These are phyloP conservation scores for Oryzias woworae DNA, from an alignment of 2,113 vertebrate genomes.

Conservation along the genomic window DNA sequence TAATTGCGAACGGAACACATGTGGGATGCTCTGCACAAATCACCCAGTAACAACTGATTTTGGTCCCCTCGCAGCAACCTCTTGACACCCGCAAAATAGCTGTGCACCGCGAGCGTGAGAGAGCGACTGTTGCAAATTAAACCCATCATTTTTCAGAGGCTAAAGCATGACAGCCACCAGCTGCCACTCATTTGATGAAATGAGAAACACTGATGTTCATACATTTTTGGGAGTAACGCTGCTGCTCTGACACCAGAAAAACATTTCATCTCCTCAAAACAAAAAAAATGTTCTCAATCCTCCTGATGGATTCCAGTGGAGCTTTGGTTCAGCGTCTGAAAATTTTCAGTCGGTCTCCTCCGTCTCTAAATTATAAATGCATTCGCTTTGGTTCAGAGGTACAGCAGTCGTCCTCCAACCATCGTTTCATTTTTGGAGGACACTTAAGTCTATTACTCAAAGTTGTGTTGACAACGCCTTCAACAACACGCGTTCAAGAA, in stretches of 20 bases:
- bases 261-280: not conserved
- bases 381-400: no score
- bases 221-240: no score
- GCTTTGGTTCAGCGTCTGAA: no score
- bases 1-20: constrained; percentile 72
- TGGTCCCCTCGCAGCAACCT: constrained; percentile 46
- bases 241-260: not conserved
- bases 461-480: no score
- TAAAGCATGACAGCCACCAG: constrained; percentile 1
- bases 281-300: constrained; percentile 1
- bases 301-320: not conserved
- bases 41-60: constrained; percentile 58
- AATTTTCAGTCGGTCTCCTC: no score
- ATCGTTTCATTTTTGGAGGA: no score
- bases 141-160: not conserved
- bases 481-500: no score
- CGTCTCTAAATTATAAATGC: no score
- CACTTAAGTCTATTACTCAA: no score
- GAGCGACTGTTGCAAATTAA: constrained; percentile 31
- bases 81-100: constrained; percentile 56
- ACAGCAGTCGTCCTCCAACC: no score
- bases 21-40: constrained; percentile 64
- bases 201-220: constrained; percentile 6
- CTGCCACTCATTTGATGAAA: constrained; percentile 17
- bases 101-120: constrained; percentile 8